Evolutionary conservation across 2,797 vertebrate species (phyloP).

Genomic region (Pseudochromis fuscus): DNA sequence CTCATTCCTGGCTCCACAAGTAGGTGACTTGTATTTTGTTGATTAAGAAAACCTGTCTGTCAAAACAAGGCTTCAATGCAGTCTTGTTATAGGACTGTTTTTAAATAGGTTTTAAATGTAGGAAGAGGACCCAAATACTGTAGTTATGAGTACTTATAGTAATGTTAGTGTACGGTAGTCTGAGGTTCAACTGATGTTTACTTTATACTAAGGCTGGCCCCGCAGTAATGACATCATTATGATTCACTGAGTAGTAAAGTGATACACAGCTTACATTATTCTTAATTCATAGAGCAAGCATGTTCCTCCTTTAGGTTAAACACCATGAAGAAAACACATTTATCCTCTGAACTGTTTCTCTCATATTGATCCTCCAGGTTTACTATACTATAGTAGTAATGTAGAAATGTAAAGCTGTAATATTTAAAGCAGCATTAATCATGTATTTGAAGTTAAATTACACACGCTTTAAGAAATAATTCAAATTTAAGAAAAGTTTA

Average conservation of each 20-base stretch:
- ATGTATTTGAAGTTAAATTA: too few species aligned
- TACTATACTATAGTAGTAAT: too few species aligned
- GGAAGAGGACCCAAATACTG: slow-evolving; percentile 71
- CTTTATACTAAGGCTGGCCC: slow-evolving; percentile 12
- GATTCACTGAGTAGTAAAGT: too few species aligned
- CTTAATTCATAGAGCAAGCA: too few species aligned
- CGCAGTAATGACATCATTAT: neutral
- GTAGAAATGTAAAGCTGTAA: too few species aligned
- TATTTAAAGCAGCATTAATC: too few species aligned
- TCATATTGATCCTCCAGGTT: too few species aligned
- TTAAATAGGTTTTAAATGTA: neutral
- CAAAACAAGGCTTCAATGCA: slow-evolving; percentile 60
- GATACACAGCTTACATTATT: too few species aligned
- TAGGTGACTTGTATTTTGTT: slow-evolving; percentile 70
- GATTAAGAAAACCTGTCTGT: slow-evolving; percentile 59
- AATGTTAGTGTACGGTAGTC: slow-evolving; percentile 5
- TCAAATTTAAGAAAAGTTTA: neutral
- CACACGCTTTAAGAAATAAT: too few species aligned
- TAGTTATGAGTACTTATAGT: slow-evolving; percentile 37
- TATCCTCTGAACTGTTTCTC: too few species aligned
- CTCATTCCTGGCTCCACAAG: slow-evolving; percentile 46
- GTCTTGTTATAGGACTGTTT: slow-evolving; percentile 61
- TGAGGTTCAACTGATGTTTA: slow-evolving; percentile 36
- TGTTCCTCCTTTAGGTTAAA: too few species aligned
- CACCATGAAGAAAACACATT: too few species aligned